Evolutionary conservation across 2,113 vertebrate species (phyloP).

Genomic region (Odocoileus hemionus): DNA sequence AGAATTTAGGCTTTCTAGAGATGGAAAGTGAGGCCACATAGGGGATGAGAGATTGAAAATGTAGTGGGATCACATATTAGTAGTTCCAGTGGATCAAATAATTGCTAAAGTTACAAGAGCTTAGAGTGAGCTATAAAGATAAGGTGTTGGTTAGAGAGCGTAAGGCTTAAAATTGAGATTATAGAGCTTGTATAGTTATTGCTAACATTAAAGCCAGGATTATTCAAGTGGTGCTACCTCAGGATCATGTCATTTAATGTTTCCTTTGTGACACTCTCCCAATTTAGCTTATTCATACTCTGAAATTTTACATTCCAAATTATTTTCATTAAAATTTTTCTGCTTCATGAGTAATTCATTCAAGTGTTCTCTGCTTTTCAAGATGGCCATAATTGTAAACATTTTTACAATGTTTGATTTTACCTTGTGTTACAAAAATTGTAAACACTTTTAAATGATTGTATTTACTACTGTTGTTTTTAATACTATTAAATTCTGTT

Average conservation of each 20-base stretch:
- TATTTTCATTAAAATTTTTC: background rate
- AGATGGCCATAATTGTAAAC: background rate
- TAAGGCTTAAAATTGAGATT: background rate
- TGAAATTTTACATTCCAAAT: background rate
- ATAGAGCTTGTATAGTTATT: background rate
- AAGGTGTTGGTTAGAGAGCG: background rate
- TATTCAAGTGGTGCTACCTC: background rate
- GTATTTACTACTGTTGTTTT: background rate
- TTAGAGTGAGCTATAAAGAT: background rate
- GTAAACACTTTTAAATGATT: background rate
- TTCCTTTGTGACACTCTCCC: background rate
- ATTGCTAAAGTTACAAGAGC: background rate
- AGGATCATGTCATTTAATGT: background rate
- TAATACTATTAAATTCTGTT: background rate
- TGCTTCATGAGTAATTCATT: background rate
- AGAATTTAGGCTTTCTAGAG: background rate
- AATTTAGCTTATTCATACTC: background rate
- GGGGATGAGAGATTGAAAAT: background rate
- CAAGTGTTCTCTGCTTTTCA: background rate
- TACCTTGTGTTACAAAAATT: background rate
- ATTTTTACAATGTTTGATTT: background rate
- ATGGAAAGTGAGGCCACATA: background rate
- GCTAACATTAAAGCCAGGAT: background rate
- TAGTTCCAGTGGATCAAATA: background rate
- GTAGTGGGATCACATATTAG: background rate